These are phyloP conservation scores for Fundulus diaphanus DNA, from an alignment of 2,797 vertebrate species.

Conservation along the genomic window DNA sequence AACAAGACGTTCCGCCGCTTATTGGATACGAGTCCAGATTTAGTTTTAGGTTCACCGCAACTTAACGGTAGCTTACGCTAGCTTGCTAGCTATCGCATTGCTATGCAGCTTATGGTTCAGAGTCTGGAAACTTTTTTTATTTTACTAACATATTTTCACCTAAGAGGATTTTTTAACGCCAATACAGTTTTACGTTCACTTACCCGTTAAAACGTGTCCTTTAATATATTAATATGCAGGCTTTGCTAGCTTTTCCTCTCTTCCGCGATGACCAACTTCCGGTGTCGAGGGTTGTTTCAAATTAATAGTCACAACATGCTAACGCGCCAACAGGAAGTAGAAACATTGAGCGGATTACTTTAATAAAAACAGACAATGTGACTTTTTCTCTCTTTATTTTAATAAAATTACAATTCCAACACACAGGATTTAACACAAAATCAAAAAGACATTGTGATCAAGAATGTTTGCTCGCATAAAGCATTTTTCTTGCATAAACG, in stretches of 20 bases:
- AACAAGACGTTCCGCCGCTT: too few species aligned
- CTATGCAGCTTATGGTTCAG: neutral
- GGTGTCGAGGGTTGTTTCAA: constrained; percentile 43
- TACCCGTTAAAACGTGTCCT: constrained; percentile 41
- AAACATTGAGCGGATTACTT: neutral
- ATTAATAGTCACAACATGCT: constrained; percentile 28
- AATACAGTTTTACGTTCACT: constrained; percentile 24
- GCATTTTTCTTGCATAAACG: neutral
- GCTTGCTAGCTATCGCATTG: constrained; percentile 19
- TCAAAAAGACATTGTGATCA: neutral
- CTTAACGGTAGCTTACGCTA: constrained; percentile 43
- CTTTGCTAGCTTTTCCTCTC: constrained; percentile 18
- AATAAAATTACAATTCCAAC: constrained; percentile 1
- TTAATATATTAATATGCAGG: constrained; percentile 46
- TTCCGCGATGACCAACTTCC: constrained; percentile 35
- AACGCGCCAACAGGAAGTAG: neutral
- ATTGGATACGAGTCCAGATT: neutral
- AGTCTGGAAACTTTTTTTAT: neutral
- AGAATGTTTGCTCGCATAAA: neutral
- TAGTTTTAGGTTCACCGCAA: constrained; percentile 1
- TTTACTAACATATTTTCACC: rapidly evolving
- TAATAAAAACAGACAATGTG: neutral
- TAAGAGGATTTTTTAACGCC: rapidly evolving
- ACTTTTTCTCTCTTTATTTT: neutral
- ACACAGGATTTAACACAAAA: neutral